These are phyloP conservation scores for Eleginops maclovinus DNA, from an alignment of 2,113 vertebrate genomes.

Conservation along the genomic window DNA sequence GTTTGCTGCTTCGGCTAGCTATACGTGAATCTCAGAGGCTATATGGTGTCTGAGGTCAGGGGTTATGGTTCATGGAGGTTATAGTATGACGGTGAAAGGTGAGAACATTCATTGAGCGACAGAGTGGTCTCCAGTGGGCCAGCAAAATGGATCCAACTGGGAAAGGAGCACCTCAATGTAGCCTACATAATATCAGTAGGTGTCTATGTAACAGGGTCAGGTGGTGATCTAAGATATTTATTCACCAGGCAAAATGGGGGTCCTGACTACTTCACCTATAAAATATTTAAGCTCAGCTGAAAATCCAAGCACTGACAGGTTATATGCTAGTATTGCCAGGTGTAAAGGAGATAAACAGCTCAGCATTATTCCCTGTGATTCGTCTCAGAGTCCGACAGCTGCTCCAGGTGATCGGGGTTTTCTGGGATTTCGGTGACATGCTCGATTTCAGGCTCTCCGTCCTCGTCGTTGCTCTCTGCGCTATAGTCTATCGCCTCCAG, in stretches of 20 bases:
- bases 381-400: conserved; percentile 88
- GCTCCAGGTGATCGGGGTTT: conserved; percentile 83
- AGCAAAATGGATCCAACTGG: conserved; percentile 6
- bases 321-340: conserved; percentile 23
- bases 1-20: conserved; percentile 50
- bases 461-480: conserved; percentile 96
- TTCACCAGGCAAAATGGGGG: conserved; percentile 16
- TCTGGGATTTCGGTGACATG: conserved; percentile 78
- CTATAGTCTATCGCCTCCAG: conserved; percentile 99
- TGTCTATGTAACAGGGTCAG: conserved; percentile 13
- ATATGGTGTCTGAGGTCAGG: conserved; percentile 68
- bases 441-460: conserved; percentile 81
- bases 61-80: conserved; percentile 41
- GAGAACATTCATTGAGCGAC: conserved; percentile 63
- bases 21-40: conserved; percentile 64
- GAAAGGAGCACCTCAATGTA: conserved; percentile 8
- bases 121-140: background rate
- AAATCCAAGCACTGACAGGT: conserved; percentile 17
- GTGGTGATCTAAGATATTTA: conserved; percentile 42
- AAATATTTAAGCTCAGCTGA: conserved; percentile 7
- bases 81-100: conserved; percentile 33
- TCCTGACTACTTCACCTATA: conserved; percentile 21
- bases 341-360: background rate
- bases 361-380: conserved; percentile 77
- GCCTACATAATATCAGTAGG: conserved; percentile 11